Conservation (phyloP, 2,113 vertebrate genomes). For the Heloderma charlesbogerti region DNA sequence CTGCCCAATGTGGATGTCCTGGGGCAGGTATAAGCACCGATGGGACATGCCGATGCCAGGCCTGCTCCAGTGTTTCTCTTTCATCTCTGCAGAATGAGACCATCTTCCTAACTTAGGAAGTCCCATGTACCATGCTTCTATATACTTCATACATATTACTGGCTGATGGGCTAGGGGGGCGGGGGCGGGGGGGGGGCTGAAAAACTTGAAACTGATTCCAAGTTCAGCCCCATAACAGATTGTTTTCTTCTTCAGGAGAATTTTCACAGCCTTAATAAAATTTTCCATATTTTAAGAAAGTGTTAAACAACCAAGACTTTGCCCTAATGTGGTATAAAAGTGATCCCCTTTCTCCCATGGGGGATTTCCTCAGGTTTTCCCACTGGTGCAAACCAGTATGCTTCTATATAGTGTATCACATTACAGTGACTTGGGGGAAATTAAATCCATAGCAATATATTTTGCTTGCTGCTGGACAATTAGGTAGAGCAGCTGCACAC, state of each 20-base stretch:
- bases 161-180: constrained; percentile 10
- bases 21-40: too few species aligned
- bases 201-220: not conserved
- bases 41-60: not conserved
- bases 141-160: constrained; percentile 12
- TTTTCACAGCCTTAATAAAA: constrained; percentile 8
- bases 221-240: not conserved
- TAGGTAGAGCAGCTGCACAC: constrained; percentile 14
- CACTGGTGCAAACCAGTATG: constrained; percentile 11
- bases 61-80: not conserved
- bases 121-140: not conserved
- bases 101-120: too few species aligned
- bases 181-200: too few species aligned
- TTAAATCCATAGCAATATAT: constrained; percentile 45
- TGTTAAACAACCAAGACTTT: not conserved
- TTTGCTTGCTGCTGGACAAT: constrained; percentile 37
- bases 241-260: not conserved
- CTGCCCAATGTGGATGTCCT: too few species aligned
- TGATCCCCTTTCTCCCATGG: constrained; percentile 4
- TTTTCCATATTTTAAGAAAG: not conserved
- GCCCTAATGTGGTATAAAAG: not conserved
- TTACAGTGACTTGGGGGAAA: constrained; percentile 53
- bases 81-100: not conserved
- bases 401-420: constrained; percentile 42
- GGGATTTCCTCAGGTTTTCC: not conserved